Percentiles rank a stretch among this genome's conserved stretches.
Conservation (phyloP, 23 tunicate species). For the Trididemnum clinides region DNA sequence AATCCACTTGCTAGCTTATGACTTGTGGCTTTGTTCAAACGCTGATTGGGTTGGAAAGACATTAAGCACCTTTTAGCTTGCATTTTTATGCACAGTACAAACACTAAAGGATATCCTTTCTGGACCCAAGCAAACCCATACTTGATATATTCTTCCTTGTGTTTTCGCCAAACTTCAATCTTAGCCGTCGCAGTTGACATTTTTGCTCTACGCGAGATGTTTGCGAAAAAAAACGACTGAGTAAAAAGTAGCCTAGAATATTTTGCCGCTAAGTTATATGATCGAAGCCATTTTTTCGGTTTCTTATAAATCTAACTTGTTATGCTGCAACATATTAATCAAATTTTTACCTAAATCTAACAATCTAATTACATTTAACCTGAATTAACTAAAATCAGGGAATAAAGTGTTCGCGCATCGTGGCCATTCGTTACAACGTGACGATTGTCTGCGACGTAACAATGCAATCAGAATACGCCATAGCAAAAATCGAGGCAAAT, state of each 20-base stretch:
- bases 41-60: not conserved
- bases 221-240: not conserved
- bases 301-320: too few relatives aligned
- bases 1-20: not conserved
- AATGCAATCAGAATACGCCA: too few relatives aligned
- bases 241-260: not conserved
- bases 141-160: not conserved
- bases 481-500: too few relatives aligned
- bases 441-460: too few relatives aligned
- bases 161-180: not conserved
- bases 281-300: too few relatives aligned
- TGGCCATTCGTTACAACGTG: too few relatives aligned
- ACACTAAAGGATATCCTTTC: not conserved
- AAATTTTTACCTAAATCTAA: too few relatives aligned
- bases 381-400: too few relatives aligned
- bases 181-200: not conserved
- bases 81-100: not conserved
- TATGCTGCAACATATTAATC: too few relatives aligned
- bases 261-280: not conserved
- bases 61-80: not conserved
- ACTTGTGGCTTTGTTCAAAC: not conserved
- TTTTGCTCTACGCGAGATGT: not conserved
- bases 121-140: not conserved
- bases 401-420: too few relatives aligned
- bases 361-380: too few relatives aligned